Base-by-base conservation (phyloP, 2,113 vertebrate species). In the Machaerirhynchus nigripectus region DNA sequence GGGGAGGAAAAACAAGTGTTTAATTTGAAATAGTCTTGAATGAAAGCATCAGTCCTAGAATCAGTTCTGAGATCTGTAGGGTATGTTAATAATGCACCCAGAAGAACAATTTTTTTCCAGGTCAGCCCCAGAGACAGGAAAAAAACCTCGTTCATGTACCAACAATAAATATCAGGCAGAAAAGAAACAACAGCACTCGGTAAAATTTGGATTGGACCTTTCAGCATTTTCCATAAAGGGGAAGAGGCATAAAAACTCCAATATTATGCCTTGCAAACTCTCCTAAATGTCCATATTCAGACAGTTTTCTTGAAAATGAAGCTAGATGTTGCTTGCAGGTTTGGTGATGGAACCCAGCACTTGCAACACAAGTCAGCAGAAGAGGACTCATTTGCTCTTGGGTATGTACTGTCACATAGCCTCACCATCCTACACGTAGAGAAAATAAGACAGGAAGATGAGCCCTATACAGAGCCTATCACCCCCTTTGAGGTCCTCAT, bases 371-470 rank as follows among this genome's bases (percentile, higher is more conserved):
- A 69, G 2, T 30, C 61, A 79, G 13, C 15, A 50, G 53, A 69
- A 23, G 3, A 13, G 4, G 57, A 35, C 4, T 39, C 24, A 6
- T 11, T 33, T 65, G 40, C 13, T 84, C 10, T 73, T 20, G 18
- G 6, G 1, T 39, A 24, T 8, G 4, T 2, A 30, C 5, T 14
- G 9, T 22, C 10, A 3, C 5, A 35, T 2, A 16, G 21, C 8
- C 31, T 76, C 14, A 64, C 13, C 3, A 5, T 53, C 65, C 44
- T 55, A 26, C 6, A 56, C 13, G 9, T 5, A 65, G 28, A 28
- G 15, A 94, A 93, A 89, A 47, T 9, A 53, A 74, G 18, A 9
- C 8, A 46, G n/a, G 21, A n/a, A 71, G 4, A 75, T 61, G 12
- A 84, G 26, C 7, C 5, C 63, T n/a, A 24, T 11, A 26, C 4